Conservation (phyloP, 2,113 vertebrate genomes). For the Tragelaphus strepsiceros region DNA sequence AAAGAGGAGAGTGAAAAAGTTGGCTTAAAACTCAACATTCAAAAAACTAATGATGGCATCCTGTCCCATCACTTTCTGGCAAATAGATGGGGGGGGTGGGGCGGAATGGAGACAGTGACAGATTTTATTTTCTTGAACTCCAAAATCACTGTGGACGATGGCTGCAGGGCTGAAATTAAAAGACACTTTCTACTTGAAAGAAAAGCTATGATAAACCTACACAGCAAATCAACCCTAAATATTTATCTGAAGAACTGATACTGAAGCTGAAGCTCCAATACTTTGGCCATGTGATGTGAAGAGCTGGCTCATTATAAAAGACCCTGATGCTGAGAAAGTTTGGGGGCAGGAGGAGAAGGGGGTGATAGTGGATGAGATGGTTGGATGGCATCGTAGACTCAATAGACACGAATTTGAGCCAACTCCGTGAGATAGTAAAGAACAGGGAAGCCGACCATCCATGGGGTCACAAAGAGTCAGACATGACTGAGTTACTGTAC, state of each 20-base stretch:
- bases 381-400: not conserved
- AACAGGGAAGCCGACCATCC: not conserved
- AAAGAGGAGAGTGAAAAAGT: not conserved
- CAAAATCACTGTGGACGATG: not conserved
- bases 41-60: not conserved
- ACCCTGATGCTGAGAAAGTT: not conserved
- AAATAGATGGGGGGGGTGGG: not conserved
- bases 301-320: not conserved
- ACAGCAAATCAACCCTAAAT: not conserved
- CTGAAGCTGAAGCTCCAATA: not conserved
- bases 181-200: not conserved
- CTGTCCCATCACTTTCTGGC: not conserved
- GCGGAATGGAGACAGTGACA: not conserved
- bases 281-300: not conserved
- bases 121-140: not conserved
- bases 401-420: not conserved
- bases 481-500: not conserved
- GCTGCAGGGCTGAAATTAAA: not conserved
- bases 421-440: fast-evolving
- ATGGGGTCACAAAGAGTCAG: not conserved
- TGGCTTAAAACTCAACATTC: not conserved
- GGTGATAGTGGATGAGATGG: not conserved
- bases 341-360: not conserved
- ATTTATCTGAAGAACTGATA: not conserved
- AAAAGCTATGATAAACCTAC: not conserved